Evolutionary conservation across 2,113 vertebrate species (phyloP).

Genomic region (Sturnira hondurensis): DNA sequence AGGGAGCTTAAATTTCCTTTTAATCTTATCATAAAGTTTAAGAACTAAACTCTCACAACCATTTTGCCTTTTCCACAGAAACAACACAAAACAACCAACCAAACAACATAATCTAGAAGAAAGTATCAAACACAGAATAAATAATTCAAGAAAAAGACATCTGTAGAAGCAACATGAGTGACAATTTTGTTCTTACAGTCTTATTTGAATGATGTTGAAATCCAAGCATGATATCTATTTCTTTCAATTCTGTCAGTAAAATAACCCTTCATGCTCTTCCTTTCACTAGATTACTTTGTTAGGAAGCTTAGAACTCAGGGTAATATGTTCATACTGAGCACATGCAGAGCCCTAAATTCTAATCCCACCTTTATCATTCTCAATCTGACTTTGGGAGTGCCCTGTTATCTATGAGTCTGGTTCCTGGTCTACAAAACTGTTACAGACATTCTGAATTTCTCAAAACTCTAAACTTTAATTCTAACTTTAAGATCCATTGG

Average conservation of each 20-base stretch:
- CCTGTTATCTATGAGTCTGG: not conserved
- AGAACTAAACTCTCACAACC: not conserved
- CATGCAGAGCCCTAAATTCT: not conserved
- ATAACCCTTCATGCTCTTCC: not conserved
- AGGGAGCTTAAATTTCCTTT: not conserved
- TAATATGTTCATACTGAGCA: not conserved
- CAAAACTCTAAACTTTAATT: not conserved
- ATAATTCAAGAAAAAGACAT: not conserved
- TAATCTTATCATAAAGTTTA: not conserved
- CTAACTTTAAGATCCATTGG: not conserved
- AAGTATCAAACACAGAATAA: not conserved
- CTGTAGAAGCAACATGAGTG: not conserved
- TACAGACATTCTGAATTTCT: not conserved
- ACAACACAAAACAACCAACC: not conserved
- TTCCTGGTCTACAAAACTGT: not conserved
- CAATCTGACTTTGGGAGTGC: not conserved
- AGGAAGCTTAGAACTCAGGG: not conserved
- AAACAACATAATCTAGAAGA: not conserved
- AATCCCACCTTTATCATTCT: not conserved
- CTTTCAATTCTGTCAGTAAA: not conserved
- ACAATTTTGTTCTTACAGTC: not conserved
- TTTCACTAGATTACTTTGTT: not conserved
- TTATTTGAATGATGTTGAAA: conserved; percentile 8
- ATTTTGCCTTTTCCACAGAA: not conserved
- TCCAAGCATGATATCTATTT: not conserved